Evolutionary conservation across 1,140 invertebrate genomes (phyloP).

Genomic region (Bemisia tabaci): DNA sequence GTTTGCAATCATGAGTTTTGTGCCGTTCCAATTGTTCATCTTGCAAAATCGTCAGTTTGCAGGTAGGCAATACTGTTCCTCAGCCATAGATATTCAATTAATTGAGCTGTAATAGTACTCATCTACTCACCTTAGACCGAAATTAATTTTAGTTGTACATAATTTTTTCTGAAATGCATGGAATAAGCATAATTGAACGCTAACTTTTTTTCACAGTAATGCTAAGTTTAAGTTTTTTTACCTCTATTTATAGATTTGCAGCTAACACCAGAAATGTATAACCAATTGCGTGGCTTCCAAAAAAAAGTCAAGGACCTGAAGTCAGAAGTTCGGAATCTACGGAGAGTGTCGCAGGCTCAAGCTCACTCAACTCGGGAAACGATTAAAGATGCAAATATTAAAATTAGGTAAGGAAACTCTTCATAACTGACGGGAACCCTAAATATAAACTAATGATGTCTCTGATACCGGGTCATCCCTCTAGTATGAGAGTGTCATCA

Average conservation of each 20-base stretch:
- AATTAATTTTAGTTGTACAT: too few species aligned
- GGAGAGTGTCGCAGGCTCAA: constrained; percentile 79
- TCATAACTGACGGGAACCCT: not conserved
- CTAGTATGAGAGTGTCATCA: not conserved
- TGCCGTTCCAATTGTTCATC: too few species aligned
- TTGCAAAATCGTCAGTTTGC: too few species aligned
- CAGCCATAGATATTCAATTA: too few species aligned
- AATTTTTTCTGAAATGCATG: too few species aligned
- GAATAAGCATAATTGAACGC: too few species aligned
- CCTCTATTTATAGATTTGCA: constrained; percentile 36
- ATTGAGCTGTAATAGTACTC: too few species aligned
- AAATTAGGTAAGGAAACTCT: constrained; percentile 42
- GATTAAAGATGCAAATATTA: constrained; percentile 76
- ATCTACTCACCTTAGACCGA: too few species aligned
- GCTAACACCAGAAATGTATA: constrained; percentile 72
- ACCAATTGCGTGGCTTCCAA: constrained; percentile 66
- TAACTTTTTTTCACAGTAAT: too few species aligned
- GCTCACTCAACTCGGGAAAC: constrained; percentile 79
- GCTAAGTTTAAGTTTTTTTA: too few species aligned
- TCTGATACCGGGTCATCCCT: not conserved
- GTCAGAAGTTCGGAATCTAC: constrained; percentile 72
- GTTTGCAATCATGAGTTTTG: too few species aligned
- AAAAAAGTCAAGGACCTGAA: constrained; percentile 81
- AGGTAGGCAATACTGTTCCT: too few species aligned
- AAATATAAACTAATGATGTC: not conserved